Conservation (phyloP, 1,140 invertebrate genomes). For the Oryctes rhinoceros region DNA sequence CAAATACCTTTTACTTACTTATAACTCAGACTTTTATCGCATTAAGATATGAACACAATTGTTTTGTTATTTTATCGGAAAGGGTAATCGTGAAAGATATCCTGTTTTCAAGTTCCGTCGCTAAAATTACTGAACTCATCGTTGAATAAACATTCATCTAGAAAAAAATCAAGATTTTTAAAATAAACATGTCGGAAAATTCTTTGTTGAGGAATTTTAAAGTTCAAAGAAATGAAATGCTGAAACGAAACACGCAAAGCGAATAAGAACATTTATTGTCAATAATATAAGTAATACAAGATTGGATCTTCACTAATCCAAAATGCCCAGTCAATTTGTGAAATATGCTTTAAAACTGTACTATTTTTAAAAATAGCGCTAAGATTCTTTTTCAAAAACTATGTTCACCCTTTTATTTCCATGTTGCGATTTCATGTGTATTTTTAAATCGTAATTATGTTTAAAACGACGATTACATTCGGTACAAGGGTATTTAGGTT, state of each 20-base stretch:
- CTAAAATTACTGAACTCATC: too few relatives aligned
- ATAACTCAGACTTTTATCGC: too few relatives aligned
- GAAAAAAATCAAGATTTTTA: too few relatives aligned
- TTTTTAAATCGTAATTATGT: constrained; percentile 59
- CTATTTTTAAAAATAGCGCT: not conserved
- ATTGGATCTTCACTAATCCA: not conserved
- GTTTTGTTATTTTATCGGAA: too few relatives aligned
- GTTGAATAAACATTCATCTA: too few relatives aligned
- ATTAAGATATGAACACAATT: too few relatives aligned
- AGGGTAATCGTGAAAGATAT: too few relatives aligned
- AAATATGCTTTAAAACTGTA: not conserved
- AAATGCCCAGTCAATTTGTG: not conserved
- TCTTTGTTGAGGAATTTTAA: too few relatives aligned
- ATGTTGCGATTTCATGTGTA: constrained; percentile 55
- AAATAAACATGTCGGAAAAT: too few relatives aligned
- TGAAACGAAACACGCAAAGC: not conserved
- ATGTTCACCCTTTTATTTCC: constrained; percentile 38
- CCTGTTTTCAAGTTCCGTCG: too few relatives aligned
- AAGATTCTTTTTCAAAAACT: not conserved
- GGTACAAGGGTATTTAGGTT: constrained; percentile 62
- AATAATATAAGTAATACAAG: not conserved
- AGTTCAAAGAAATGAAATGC: too few relatives aligned
- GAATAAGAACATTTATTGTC: not conserved
- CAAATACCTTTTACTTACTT: too few relatives aligned
- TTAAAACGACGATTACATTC: constrained; percentile 56